Conservation (phyloP, 1,140 invertebrate species). For the Eriocheir sinensis region DNA sequence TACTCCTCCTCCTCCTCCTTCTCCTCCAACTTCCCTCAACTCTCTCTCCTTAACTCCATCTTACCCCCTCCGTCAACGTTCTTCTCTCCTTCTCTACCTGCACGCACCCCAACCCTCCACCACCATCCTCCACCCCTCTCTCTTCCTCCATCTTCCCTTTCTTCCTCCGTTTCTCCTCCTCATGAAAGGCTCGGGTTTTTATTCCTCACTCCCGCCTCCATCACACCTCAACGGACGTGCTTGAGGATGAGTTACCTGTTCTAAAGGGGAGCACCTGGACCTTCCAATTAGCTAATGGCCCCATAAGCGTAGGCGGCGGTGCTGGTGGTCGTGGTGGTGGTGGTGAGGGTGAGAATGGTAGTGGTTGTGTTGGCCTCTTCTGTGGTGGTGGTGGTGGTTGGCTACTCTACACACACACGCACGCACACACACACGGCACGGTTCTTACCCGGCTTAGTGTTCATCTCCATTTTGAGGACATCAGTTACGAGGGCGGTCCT, state of each 20-base stretch:
- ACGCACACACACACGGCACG: background rate
- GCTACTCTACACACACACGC: background rate
- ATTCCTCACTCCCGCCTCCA: background rate
- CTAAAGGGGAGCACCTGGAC: background rate
- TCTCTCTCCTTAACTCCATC: too few species aligned
- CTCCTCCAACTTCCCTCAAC: too few species aligned
- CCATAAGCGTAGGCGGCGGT: background rate
- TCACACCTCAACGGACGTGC: slow-evolving; percentile 1
- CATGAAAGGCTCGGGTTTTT: background rate
- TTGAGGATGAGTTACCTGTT: background rate
- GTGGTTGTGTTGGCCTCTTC: too few species aligned
- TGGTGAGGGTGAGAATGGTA: too few species aligned
- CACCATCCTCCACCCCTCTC: too few species aligned
- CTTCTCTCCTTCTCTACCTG: too few species aligned
- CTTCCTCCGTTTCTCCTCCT: background rate
- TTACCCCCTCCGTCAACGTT: too few species aligned
- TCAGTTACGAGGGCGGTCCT: background rate
- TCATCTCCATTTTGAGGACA: background rate
- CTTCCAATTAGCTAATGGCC: background rate
- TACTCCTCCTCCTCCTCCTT: too few species aligned
- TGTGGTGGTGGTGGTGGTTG: background rate
- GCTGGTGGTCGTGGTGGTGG: too few species aligned
- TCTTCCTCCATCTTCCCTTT: background rate
- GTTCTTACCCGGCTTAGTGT: background rate
- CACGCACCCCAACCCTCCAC: too few species aligned